These are phyloP conservation scores for Antheraea assamensis DNA, from an alignment of 2,888 invertebrate genomes.

Conservation along the genomic window DNA sequence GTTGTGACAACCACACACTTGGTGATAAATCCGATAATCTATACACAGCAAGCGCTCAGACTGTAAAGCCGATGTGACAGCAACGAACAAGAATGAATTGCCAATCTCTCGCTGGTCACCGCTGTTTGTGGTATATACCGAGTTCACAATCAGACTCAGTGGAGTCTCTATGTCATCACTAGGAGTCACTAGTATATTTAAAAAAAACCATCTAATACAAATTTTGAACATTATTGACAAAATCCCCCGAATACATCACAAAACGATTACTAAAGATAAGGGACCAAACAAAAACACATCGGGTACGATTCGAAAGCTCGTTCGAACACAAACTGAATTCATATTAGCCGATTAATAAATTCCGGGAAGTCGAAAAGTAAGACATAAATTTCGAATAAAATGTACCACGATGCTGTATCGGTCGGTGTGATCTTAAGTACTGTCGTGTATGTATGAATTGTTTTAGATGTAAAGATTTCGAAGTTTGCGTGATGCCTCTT, in stretches of 20 bases:
- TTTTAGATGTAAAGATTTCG: slow-evolving; percentile 55
- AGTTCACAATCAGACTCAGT: no score
- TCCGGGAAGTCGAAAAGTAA: slow-evolving; percentile 72
- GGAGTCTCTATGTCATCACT: no score
- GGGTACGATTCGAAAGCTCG: slow-evolving; percentile 46
- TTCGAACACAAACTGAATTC: slow-evolving; percentile 71
- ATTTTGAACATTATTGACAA: neutral
- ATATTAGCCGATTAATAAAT: slow-evolving; percentile 80
- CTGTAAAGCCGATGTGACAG: no score
- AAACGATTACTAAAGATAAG: neutral
- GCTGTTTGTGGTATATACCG: no score
- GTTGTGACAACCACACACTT: no score
- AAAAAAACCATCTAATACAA: neutral
- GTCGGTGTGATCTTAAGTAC: slow-evolving; percentile 55
- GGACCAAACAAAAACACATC: slow-evolving; percentile 48
- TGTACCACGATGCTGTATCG: slow-evolving; percentile 70
- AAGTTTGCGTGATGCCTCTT: slow-evolving; percentile 48
- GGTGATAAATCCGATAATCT: no score
- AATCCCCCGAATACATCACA: neutral
- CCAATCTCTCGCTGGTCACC: no score
- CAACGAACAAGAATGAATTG: no score
- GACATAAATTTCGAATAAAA: slow-evolving; percentile 81
- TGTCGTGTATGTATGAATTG: slow-evolving; percentile 57
- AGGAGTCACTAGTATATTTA: no score
- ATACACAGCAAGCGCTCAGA: no score